These are phyloP conservation scores for Phalacrocorax carbo DNA, from an alignment of 2,113 vertebrate species.

Conservation along the genomic window DNA sequence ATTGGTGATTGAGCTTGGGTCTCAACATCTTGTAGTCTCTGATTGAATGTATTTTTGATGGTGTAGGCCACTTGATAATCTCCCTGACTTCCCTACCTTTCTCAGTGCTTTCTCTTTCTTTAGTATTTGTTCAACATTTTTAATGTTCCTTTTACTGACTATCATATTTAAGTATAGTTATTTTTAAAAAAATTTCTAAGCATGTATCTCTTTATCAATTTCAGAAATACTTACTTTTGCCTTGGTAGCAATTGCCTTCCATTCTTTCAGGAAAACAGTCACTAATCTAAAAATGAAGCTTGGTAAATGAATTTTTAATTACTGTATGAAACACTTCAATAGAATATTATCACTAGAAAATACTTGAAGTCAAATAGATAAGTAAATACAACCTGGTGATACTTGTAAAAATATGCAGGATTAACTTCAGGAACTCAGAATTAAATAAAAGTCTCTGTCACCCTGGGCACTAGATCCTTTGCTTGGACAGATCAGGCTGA, in stretches of 20 bases:
- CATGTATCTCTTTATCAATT: not conserved
- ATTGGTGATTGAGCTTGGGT: not conserved
- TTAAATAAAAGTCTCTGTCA: not conserved
- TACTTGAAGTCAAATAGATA: not conserved
- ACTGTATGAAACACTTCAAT: not conserved
- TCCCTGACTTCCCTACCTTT: not conserved
- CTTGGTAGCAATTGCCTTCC: not conserved
- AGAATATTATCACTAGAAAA: not conserved
- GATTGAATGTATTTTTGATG: not conserved
- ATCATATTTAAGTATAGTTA: not conserved
- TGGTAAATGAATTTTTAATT: not conserved
- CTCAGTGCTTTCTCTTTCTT: not conserved
- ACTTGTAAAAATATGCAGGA: not conserved
- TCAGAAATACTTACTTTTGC: not conserved
- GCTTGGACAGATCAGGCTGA: not conserved
- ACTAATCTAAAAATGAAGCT: not conserved
- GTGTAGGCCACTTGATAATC: not conserved
- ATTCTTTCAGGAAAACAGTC: not conserved
- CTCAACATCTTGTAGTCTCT: not conserved
- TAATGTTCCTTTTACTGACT: not conserved
- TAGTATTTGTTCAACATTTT: not conserved
- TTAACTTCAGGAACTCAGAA: not conserved
- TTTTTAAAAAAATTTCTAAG: not conserved
- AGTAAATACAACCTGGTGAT: not conserved
- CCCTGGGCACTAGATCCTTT: not conserved